phyloP scores from a whole-genome alignment of 2,797 vertebrate genomes.

The Sarcoramphus papa region DNA sequence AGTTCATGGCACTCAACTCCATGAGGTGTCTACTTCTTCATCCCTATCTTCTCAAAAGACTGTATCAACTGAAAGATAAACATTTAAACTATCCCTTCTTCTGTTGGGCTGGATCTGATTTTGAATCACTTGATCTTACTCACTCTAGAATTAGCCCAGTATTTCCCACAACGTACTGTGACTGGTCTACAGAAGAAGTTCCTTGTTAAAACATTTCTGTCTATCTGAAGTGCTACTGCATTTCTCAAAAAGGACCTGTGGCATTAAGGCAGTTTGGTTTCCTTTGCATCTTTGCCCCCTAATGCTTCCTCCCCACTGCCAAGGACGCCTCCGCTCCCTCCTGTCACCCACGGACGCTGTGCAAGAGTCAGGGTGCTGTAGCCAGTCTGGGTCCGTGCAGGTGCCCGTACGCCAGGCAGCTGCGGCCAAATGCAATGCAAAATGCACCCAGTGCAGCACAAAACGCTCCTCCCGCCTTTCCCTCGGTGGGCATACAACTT shows the following conservation, averaged over 20 bases:
- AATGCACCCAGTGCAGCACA: neutral
- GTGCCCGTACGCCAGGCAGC: neutral
- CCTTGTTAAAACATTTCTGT: neutral
- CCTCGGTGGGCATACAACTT: neutral
- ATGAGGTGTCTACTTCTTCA: neutral
- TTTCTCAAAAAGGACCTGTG: neutral
- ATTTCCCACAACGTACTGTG: neutral
- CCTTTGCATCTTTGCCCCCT: neutral
- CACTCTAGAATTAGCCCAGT: neutral
- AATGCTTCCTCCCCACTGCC: neutral
- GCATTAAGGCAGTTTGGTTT: neutral
- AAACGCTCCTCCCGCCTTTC: neutral
- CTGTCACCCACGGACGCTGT: accelerated
- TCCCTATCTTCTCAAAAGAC: neutral
- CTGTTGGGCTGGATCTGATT: neutral
- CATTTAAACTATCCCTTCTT: neutral
- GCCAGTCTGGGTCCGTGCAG: neutral
- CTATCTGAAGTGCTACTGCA: neutral
- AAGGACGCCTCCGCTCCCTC: neutral
- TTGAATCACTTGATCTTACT: neutral
- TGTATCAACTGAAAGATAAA: neutral
- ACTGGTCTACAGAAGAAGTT: neutral
- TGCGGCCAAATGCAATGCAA: neutral
- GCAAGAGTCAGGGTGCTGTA: neutral
- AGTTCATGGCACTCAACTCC: neutral